Percentiles rank a stretch among this genome's conserved stretches.
phyloP scores from a whole-genome alignment of 2,888 invertebrate genomes.

The Pyrgus malvae region DNA sequence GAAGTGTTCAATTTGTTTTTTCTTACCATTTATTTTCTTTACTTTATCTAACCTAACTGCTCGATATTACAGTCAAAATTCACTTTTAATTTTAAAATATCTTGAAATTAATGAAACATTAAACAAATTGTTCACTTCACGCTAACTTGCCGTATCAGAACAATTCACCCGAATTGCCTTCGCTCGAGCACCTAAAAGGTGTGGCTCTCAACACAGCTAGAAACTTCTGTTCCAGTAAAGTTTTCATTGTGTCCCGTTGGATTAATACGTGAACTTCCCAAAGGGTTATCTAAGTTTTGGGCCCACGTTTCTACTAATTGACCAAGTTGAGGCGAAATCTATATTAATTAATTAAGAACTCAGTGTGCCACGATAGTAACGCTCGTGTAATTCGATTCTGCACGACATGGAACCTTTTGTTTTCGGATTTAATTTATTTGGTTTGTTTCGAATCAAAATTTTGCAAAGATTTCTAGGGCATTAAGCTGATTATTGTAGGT shows the following conservation, averaged over 20 bases:
- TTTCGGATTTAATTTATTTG: conserved; percentile 6
- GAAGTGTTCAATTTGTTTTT: too few relatives aligned
- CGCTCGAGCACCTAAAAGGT: conserved; percentile 18
- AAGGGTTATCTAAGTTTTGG: conserved; percentile 74
- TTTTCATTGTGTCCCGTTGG: conserved; percentile 66
- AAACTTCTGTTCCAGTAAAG: conserved; percentile 39
- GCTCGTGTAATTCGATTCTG: conserved; percentile 6
- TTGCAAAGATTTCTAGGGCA: too few relatives aligned
- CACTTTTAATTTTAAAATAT: too few relatives aligned
- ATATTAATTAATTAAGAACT: conserved; percentile 34
- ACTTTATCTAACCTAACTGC: too few relatives aligned
- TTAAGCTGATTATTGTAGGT: too few relatives aligned
- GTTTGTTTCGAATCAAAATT: too few relatives aligned
- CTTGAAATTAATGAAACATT: too few relatives aligned
- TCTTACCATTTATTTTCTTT: too few relatives aligned
- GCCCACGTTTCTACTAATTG: conserved; percentile 75
- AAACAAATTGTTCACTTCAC: conserved; percentile 6
- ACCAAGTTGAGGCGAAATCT: conserved; percentile 51
- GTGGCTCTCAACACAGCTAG: conserved; percentile 31
- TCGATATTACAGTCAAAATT: too few relatives aligned
- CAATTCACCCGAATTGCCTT: conserved; percentile 2
- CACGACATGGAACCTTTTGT: not conserved
- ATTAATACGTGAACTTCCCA: conserved; percentile 73
- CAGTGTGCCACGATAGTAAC: conserved; percentile 16
- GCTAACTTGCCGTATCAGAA: not conserved